Conservation (phyloP, 1,140 invertebrate species). For the Ceratina calcarata region DNA sequence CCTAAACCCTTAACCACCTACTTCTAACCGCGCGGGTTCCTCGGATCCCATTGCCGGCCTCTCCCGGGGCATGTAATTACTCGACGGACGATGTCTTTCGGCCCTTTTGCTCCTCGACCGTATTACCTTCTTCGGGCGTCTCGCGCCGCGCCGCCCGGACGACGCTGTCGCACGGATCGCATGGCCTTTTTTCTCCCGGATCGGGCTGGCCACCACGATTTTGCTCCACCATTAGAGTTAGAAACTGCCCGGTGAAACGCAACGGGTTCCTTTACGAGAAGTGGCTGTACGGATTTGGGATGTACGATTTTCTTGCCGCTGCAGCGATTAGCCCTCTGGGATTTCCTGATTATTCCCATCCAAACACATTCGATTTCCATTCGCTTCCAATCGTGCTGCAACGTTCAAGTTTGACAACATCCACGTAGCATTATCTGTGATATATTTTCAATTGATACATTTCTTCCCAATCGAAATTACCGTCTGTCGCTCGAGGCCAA, state of each 20-base stretch:
- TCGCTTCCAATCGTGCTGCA: too few species aligned
- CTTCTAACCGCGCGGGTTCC: slow-evolving; percentile 60
- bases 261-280: too few species aligned
- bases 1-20: slow-evolving; percentile 61
- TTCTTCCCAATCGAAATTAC: not conserved
- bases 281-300: too few species aligned
- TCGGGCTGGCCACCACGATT: not conserved
- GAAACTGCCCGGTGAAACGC: too few species aligned
- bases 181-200: not conserved
- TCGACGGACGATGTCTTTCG: slow-evolving; percentile 67
- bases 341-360: too few species aligned
- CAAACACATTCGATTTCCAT: too few species aligned
- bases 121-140: slow-evolving; percentile 39
- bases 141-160: not conserved
- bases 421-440: too few species aligned
- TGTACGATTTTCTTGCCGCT: too few species aligned
- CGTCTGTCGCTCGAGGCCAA: slow-evolving; percentile 4
- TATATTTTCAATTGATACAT: slow-evolving; percentile 3
- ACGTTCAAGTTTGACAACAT: too few species aligned
- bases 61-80: slow-evolving; percentile 71
- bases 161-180: slow-evolving; percentile 23
- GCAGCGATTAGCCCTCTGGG: too few species aligned
- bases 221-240: not conserved
- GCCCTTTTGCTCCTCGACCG: slow-evolving; percentile 48
- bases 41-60: slow-evolving; percentile 56